Conservation (phyloP, 2,113 vertebrate genomes). For the Machaerirhynchus nigripectus region DNA sequence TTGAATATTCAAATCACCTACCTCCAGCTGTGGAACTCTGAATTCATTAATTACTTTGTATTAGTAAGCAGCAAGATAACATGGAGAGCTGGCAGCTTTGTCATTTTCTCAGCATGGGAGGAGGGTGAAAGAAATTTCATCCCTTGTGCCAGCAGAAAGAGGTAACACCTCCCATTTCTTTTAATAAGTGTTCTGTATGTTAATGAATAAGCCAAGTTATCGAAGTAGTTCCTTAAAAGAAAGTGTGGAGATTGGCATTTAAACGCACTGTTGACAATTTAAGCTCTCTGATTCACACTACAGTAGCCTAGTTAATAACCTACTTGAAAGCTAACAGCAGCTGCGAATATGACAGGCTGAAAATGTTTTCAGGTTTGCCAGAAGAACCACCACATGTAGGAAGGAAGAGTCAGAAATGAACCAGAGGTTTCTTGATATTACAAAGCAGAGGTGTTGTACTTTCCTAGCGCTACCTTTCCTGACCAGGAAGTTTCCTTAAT, state of each 20-base stretch:
- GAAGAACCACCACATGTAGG: neutral
- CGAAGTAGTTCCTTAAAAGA: neutral
- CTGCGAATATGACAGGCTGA: neutral
- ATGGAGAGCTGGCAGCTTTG: neutral
- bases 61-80: conserved; percentile 28
- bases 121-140: neutral
- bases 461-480: neutral
- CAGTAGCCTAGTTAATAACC: neutral
- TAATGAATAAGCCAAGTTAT: neutral
- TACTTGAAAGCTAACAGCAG: neutral
- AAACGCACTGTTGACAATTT: neutral
- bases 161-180: neutral
- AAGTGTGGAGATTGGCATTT: neutral
- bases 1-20: neutral
- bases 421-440: neutral
- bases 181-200: neutral
- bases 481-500: neutral
- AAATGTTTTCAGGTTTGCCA: neutral
- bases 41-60: conserved; percentile 35
- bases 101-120: neutral
- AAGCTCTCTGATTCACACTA: neutral
- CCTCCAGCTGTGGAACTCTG: conserved; percentile 30
- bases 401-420: neutral
- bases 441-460: neutral
- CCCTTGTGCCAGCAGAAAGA: neutral